These are phyloP conservation scores for Galleria mellonella DNA, from an alignment of 1,140 invertebrate species.

Conservation along the genomic window DNA sequence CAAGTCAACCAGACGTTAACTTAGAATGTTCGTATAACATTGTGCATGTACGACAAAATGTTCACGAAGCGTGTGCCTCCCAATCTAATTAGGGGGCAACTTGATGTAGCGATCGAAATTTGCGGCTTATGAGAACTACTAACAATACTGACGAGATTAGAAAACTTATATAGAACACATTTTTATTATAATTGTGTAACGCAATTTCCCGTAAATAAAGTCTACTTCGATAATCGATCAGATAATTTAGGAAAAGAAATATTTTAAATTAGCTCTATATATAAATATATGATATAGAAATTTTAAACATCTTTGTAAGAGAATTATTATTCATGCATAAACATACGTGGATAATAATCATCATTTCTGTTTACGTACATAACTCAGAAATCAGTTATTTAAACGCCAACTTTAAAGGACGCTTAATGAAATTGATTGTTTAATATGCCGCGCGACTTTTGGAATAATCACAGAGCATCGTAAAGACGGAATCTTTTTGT, in stretches of 20 bases:
- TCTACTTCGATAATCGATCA: too few relatives aligned
- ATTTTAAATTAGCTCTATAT: too few relatives aligned
- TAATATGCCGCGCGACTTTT: constrained; percentile 14
- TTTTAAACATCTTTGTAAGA: too few relatives aligned
- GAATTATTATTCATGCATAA: too few relatives aligned
- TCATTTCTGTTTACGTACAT: too few relatives aligned
- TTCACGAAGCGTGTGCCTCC: constrained; percentile 18
- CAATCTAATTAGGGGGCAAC: constrained; percentile 46
- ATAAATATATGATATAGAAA: too few relatives aligned
- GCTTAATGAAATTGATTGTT: constrained; percentile 16
- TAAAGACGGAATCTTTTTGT: constrained; percentile 35
- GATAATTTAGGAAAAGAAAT: too few relatives aligned
- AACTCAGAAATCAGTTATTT: too few relatives aligned
- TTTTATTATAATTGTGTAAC: neutral
- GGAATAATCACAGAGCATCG: constrained; percentile 23
- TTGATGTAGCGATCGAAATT: constrained; percentile 42
- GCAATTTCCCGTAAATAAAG: too few relatives aligned
- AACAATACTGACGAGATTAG: constrained; percentile 37
- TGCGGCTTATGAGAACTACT: constrained; percentile 27
- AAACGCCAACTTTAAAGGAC: too few relatives aligned
- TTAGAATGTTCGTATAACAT: neutral
- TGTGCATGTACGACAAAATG: constrained; percentile 12
- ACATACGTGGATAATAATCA: too few relatives aligned
- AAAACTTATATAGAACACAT: constrained; percentile 9
- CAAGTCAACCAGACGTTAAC: too few relatives aligned